These are phyloP conservation scores for Ormyrus rosae DNA, from an alignment of 2,888 invertebrate species.

Conservation along the genomic window DNA sequence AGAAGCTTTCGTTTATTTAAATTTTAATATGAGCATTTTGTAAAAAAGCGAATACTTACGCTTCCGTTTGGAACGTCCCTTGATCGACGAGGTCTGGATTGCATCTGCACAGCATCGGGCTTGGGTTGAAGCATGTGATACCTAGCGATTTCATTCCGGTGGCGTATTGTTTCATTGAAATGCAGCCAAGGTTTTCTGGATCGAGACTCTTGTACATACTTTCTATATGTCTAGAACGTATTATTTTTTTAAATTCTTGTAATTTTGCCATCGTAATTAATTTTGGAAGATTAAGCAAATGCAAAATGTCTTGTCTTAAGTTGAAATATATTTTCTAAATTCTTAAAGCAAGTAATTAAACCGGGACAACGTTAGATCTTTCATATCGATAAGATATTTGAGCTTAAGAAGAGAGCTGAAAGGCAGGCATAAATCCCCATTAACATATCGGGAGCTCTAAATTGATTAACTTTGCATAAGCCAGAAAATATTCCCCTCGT, in stretches of 20 bases:
- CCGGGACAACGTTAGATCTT: no score
- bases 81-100: slow-evolving; percentile 60
- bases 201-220: slow-evolving; percentile 67
- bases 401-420: no score
- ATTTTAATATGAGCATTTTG: background rate
- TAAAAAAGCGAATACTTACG: slow-evolving; percentile 61
- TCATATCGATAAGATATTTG: no score
- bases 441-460: background rate
- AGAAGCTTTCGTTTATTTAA: background rate
- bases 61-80: slow-evolving; percentile 63
- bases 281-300: no score
- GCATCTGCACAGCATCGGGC: slow-evolving; percentile 60
- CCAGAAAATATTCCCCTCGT: slow-evolving; percentile 7
- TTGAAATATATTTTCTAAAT: no score
- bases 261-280: no score
- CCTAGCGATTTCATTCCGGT: slow-evolving; percentile 66
- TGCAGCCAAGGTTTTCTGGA: slow-evolving; percentile 60
- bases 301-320: no score
- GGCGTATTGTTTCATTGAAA: slow-evolving; percentile 65
- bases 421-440: no score
- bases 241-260: background rate
- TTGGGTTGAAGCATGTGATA: slow-evolving; percentile 60
- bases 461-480: slow-evolving; percentile 29
- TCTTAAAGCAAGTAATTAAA: no score
- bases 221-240: slow-evolving; percentile 64